Base-by-base conservation (phyloP, 1,140 invertebrate genomes). In the Trichogramma pretiosum region DNA sequence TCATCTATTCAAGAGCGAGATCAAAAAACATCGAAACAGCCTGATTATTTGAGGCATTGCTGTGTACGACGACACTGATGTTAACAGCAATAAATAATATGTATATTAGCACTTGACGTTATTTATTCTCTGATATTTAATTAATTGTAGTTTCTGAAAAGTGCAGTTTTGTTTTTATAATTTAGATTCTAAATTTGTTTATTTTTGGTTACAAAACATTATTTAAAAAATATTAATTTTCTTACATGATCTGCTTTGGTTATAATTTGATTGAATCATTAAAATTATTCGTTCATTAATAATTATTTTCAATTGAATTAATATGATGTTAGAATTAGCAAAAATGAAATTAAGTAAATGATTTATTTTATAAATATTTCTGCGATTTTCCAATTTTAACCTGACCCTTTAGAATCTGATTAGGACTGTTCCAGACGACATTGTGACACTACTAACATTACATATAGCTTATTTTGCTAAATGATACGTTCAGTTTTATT, bases 401-500 rank as follows among this genome's bases (percentile, higher is more conserved):
- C 63, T 56, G 44, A 35, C 56, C 53, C 58, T 61, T 52, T 57
- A 58, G 55, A 70, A 70, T 69, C 67, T 70, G 68, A 72, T 70
- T 70, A 69, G 69, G 67, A 70, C 68, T 70, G 69, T 72, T 72
- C 69, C 68, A 70, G 68, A 70, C 66, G 28, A 55, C 56, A 59
- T 63, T 59, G 59, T 63, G 59, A 58, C 46, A 57, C 55, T 65
- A 67, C 60, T 66, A 67, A 65, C 55, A 56, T 53, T 45, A 19
- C 21, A 36, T 46, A 42, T 46, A 39, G 41, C 35, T 44, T 48
- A 17, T 30, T 13, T 46, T 21, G 36, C n/a, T n/a, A n/a, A n/a
- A n/a, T n/a, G n/a, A n/a, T n/a, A n/a, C n/a, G n/a, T n/a, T n/a
- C n/a, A n/a, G n/a, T n/a, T n/a, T n/a, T n/a, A n/a, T n/a, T n/a